A percentile compares a stretch with the other conserved stretches of the same genome.
Conservation (phyloP, 2,113 vertebrate species). For the Dipodomys merriami region DNA sequence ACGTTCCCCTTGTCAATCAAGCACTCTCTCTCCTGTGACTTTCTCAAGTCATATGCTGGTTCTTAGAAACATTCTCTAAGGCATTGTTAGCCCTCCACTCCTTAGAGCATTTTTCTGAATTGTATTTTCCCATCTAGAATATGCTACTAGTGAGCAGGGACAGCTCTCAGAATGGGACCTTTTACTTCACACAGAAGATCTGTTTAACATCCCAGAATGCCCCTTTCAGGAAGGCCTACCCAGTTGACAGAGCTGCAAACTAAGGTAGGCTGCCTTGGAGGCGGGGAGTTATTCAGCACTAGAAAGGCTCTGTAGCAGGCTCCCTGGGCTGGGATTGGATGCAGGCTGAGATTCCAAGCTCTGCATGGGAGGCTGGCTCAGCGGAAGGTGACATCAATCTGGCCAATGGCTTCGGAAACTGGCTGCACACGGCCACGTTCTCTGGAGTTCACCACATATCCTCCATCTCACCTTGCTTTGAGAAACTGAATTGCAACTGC, state of each 20-base stretch:
- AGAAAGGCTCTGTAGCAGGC: background rate
- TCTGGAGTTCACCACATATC: background rate
- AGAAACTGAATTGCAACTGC: background rate
- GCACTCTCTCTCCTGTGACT: no score
- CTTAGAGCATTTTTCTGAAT: background rate
- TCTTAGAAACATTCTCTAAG: background rate
- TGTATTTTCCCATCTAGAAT: background rate
- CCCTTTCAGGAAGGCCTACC: background rate
- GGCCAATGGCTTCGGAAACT: background rate
- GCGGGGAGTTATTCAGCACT: background rate
- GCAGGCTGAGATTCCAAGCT: background rate
- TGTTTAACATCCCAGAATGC: background rate
- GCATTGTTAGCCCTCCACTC: no score
- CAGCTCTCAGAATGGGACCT: background rate
- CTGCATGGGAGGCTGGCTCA: background rate
- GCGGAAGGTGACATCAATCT: no score
- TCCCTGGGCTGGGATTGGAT: no score
- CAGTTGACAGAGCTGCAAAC: background rate
- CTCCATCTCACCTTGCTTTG: background rate
- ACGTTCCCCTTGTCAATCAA: no score
- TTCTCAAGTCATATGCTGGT: fast-evolving
- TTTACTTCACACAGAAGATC: background rate
- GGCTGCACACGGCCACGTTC: no score
- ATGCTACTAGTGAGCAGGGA: background rate
- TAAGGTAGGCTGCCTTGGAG: background rate